phyloP scores from a whole-genome alignment of 2,888 invertebrate genomes.

The Acanthosepion esculentum region DNA sequence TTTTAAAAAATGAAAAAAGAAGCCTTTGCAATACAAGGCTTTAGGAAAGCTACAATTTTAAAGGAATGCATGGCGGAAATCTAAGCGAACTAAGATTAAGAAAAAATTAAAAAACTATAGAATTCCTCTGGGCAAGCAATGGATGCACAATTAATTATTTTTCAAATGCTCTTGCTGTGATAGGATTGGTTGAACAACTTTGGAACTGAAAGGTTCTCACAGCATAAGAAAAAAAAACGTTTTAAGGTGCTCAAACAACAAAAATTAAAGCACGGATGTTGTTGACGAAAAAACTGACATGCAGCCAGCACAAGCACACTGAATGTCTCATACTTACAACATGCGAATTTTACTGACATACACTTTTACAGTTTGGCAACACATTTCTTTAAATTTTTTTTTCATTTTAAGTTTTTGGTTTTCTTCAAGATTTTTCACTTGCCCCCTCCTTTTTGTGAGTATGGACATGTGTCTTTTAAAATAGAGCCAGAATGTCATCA shows the following conservation, averaged over 20 bases:
- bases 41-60: constrained; percentile 20
- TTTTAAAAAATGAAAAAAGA: not conserved
- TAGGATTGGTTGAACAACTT: not conserved
- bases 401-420: not conserved
- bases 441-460: not conserved
- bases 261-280: constrained; percentile 46
- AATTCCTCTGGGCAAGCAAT: constrained; percentile 41
- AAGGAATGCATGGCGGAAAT: constrained; percentile 33
- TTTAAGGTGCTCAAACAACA: constrained; percentile 47
- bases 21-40: constrained; percentile 1
- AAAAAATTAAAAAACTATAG: not conserved
- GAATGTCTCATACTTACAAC: constrained; percentile 34
- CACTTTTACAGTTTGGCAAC: constrained; percentile 33
- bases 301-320: constrained; percentile 45
- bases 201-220: not conserved
- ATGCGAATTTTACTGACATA: constrained; percentile 35
- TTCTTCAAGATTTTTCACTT: not conserved
- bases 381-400: not conserved
- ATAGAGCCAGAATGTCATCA: not conserved
- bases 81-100: not conserved
- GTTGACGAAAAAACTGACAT: constrained; percentile 42
- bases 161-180: constrained; percentile 24
- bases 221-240: constrained; percentile 24
- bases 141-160: constrained; percentile 43
- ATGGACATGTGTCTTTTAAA: not conserved